phyloP scores from a whole-genome alignment of 2,888 invertebrate genomes.

The Neoaliturus tenellus region DNA sequence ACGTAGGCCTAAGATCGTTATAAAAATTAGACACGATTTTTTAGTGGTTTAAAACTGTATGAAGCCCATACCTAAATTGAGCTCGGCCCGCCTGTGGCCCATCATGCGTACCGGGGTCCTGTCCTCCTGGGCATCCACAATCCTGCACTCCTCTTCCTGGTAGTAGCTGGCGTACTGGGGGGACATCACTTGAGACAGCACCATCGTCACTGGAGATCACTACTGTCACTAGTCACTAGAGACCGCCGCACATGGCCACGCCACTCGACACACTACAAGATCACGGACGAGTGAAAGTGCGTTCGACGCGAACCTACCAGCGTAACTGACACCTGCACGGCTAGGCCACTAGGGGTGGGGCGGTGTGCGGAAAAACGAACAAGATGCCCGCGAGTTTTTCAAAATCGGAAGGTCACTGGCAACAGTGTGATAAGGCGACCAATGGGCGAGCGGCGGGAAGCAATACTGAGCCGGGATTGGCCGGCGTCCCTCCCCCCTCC shows the following conservation, averaged over 20 bases:
- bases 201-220: conserved; percentile 27
- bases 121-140: neutral
- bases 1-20: too few species aligned
- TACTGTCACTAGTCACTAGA: conserved; percentile 59
- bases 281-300: conserved; percentile 64
- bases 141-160: neutral
- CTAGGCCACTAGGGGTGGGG: conserved; percentile 57
- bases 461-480: neutral
- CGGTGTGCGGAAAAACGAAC: conserved; percentile 50
- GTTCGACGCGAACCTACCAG: conserved; percentile 54
- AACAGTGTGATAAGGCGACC: conserved; percentile 41
- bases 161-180: conserved; percentile 24
- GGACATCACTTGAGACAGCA: conserved; percentile 58
- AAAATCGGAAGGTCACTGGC: conserved; percentile 59
- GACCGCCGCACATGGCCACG: conserved; percentile 71
- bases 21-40: too few species aligned
- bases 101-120: neutral
- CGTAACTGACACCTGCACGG: conserved; percentile 57
- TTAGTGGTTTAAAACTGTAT: too few species aligned
- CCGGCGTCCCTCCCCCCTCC: conserved; percentile 60
- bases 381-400: conserved; percentile 56
- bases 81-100: conserved; percentile 39
- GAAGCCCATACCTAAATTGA: conserved; percentile 51
- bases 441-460: conserved; percentile 39
- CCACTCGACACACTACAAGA: conserved; percentile 66